phyloP scores from a whole-genome alignment of 1,140 invertebrate genomes.

The Dendroctonus ponderosae region DNA sequence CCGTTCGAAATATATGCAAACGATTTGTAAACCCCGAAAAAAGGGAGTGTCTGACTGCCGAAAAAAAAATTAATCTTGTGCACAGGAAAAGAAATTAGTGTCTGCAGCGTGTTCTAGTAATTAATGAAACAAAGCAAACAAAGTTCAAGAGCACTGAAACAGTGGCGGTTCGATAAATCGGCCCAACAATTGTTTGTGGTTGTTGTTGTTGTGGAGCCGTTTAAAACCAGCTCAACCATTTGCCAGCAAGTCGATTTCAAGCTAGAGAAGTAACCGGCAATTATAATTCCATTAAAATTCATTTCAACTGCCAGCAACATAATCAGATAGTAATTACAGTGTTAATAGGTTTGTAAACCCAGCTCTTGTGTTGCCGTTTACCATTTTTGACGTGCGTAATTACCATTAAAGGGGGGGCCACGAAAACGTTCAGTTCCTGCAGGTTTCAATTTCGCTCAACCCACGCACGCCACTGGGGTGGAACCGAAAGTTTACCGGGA shows the following conservation, averaged over 20 bases:
- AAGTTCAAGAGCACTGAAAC: background rate
- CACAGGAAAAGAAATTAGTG: conserved; percentile 1
- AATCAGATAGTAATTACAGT: conserved; percentile 23
- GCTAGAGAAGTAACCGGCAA: conserved; percentile 31
- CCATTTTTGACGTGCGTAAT: background rate
- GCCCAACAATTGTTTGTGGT: no score
- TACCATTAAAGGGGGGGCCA: background rate
- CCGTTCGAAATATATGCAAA: no score
- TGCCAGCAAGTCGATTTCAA: conserved; percentile 24
- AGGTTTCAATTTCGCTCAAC: no score
- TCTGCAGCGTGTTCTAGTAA: conserved; percentile 1
- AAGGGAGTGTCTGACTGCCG: no score
- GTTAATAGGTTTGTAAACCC: conserved; percentile 29
- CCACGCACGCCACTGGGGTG: no score
- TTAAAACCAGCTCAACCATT: conserved; percentile 1
- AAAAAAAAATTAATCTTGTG: background rate
- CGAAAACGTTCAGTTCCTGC: no score
- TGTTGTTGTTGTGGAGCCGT: background rate
- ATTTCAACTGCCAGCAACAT: conserved; percentile 19
- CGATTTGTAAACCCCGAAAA: no score
- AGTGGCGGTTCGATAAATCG: background rate
- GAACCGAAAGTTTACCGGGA: no score
- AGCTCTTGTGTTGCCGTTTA: conserved; percentile 12
- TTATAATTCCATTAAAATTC: conserved; percentile 34
- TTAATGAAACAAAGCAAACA: conserved; percentile 3